Conservation (phyloP, 2,797 vertebrate species). For the Bovichtus diacanthus region DNA sequence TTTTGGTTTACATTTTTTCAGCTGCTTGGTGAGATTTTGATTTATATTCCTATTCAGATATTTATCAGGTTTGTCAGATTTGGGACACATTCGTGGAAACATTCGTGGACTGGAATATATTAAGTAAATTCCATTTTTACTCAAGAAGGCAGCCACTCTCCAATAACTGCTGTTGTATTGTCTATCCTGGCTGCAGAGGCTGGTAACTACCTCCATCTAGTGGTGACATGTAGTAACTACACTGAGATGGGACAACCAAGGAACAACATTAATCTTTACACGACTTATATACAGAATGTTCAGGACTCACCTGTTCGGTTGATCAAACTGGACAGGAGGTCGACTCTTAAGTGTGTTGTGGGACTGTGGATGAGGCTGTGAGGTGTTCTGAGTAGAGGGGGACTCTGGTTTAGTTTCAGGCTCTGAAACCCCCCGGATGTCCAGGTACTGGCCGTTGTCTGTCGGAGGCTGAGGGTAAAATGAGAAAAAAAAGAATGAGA, state of each 20-base stretch:
- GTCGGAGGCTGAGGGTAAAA: conserved; percentile 74
- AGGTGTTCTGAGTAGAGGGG: conserved; percentile 76
- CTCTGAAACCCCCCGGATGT: conserved; percentile 84
- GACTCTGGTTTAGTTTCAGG: conserved; percentile 69
- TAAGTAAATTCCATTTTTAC: neutral
- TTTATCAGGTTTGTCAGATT: too few species aligned
- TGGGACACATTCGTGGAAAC: too few species aligned
- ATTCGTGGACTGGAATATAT: too few species aligned
- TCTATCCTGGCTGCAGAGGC: neutral
- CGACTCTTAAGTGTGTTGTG: conserved; percentile 86
- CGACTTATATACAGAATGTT: neutral
- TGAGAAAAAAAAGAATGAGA: neutral
- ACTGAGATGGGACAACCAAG: neutral
- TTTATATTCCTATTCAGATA: too few species aligned
- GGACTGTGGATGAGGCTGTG: conserved; percentile 83
- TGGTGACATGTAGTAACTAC: conserved; percentile 48
- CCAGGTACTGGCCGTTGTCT: conserved; percentile 91
- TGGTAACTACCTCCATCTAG: conserved; percentile 68
- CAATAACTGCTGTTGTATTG: neutral
- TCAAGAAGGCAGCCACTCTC: neutral
- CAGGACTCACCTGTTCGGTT: conserved; percentile 92
- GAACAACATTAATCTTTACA: neutral
- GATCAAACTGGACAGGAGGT: conserved; percentile 90
- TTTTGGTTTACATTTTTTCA: too few species aligned
- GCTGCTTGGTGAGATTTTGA: too few species aligned